Evolutionary conservation across 2,888 invertebrate species (phyloP).

Genomic region (Achlya flavicornis): DNA sequence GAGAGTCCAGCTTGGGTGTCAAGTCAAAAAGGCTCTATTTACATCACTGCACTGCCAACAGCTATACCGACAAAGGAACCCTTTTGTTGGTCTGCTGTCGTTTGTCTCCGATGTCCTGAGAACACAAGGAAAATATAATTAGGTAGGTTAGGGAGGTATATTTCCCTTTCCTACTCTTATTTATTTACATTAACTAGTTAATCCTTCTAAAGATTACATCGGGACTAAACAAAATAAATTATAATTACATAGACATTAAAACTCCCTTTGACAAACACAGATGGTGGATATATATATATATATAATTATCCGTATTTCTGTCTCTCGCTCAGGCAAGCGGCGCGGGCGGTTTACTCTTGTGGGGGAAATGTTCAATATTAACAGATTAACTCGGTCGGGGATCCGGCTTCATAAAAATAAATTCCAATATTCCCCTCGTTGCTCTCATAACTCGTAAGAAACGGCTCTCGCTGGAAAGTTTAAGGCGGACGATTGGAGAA

Average conservation of each 20-base stretch:
- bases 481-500: slow-evolving; percentile 75
- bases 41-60: no score
- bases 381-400: slow-evolving; percentile 74
- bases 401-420: slow-evolving; percentile 75
- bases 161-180: no score
- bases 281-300: slow-evolving; percentile 1
- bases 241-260: background rate
- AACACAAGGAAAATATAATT: no score
- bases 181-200: no score
- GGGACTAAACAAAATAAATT: no score
- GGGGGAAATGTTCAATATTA: slow-evolving; percentile 76
- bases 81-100: no score
- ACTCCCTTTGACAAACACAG: background rate
- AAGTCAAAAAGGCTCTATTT: no score
- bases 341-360: slow-evolving; percentile 55
- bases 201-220: no score
- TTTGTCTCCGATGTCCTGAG: no score
- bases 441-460: slow-evolving; percentile 75
- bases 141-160: no score
- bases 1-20: no score
- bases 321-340: slow-evolving; percentile 35
- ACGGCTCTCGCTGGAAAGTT: slow-evolving; percentile 73
- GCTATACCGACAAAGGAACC: no score
- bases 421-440: slow-evolving; percentile 75
- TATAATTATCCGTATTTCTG: slow-evolving; percentile 23